Conservation (phyloP, 2,797 vertebrate species). For the Monodelphis domestica region DNA sequence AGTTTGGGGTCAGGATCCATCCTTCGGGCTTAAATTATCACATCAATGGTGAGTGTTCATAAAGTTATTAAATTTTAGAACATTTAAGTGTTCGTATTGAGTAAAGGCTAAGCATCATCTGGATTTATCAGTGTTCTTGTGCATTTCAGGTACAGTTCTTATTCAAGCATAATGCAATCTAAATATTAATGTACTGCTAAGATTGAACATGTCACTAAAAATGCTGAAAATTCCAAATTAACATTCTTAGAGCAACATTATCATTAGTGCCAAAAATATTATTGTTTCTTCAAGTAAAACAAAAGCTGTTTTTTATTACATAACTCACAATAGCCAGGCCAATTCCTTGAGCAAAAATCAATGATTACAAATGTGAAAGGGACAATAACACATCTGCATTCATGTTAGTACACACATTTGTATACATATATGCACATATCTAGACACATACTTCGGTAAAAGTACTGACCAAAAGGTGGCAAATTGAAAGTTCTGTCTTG, state of each 20-base stretch:
- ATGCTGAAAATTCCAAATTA: constrained; percentile 14
- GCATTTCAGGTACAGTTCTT: constrained; percentile 25
- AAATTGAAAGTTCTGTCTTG: background rate
- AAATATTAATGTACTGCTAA: constrained; percentile 34
- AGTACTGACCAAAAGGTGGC: background rate
- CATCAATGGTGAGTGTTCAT: constrained; percentile 39
- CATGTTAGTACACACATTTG: background rate
- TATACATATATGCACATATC: background rate
- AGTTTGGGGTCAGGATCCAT: constrained; percentile 31
- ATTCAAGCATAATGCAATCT: constrained; percentile 9
- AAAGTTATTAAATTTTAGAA: constrained; percentile 13
- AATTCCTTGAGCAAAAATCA: background rate
- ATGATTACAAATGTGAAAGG: background rate
- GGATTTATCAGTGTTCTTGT: constrained; percentile 20
- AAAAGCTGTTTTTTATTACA: background rate
- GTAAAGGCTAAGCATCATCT: background rate
- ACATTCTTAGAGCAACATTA: background rate
- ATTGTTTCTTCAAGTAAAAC: background rate
- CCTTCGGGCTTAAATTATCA: background rate
- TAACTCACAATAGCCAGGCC: background rate
- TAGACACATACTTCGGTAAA: background rate
- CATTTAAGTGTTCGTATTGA: constrained; percentile 28
- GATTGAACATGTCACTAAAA: background rate
- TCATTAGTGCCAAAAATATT: constrained; percentile 20
- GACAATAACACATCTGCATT: background rate